phyloP scores from a whole-genome alignment of 2,888 invertebrate species.

The Xestobium rufovillosum region DNA sequence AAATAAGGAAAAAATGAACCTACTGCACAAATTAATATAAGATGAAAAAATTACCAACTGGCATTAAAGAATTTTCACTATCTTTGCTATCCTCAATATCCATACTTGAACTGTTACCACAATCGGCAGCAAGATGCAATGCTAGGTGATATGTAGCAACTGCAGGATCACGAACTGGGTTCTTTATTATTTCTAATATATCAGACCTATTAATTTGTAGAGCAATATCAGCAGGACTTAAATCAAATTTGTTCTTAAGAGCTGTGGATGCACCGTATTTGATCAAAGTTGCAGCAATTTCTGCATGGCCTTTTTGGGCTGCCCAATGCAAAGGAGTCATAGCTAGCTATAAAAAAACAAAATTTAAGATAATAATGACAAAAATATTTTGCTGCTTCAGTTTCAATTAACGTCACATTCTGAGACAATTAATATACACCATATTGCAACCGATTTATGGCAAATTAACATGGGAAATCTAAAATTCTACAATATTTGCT shows the following conservation, averaged over 20 bases:
- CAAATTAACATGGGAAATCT: no score
- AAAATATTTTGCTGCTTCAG: conserved; percentile 5
- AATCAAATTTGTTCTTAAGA: conserved; percentile 64
- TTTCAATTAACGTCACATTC: no score
- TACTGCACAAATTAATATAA: not conserved
- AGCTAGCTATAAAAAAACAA: conserved; percentile 50
- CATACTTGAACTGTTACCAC: conserved; percentile 20
- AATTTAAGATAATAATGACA: conserved; percentile 3
- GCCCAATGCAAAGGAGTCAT: conserved; percentile 97
- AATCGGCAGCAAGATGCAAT: conserved; percentile 25
- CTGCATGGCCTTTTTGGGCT: conserved; percentile 68
- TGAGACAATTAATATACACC: no score
- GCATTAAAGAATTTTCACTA: not conserved
- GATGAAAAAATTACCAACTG: conserved; percentile 1
- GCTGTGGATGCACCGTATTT: conserved; percentile 65
- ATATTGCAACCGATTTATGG: no score
- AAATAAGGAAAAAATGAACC: conserved; percentile 7
- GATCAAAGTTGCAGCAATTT: conserved; percentile 62
- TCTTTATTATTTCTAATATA: conserved; percentile 51
- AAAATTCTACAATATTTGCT: no score
- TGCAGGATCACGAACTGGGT: conserved; percentile 27
- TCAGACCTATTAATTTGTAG: conserved; percentile 56
- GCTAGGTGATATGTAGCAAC: conserved; percentile 30
- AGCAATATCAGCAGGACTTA: conserved; percentile 62
- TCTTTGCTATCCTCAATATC: conserved; percentile 7